A percentile compares a stretch with the other conserved stretches of the same genome.
phyloP scores from a whole-genome alignment of 1,140 invertebrate species.

The Bombus huntii region DNA sequence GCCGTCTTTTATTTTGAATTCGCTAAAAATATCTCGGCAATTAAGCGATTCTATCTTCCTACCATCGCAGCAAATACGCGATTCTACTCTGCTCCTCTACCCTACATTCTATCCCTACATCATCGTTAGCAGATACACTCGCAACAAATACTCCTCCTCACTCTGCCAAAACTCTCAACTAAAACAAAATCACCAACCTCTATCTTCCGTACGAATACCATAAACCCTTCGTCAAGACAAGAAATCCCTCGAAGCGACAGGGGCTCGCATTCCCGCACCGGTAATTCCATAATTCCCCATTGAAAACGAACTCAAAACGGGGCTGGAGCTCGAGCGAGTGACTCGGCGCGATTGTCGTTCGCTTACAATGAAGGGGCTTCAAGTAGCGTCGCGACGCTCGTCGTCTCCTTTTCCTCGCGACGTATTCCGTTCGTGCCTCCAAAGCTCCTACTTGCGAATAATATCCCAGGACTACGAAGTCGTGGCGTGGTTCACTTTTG shows the following conservation, averaged over 20 bases:
- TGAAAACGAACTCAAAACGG: slow-evolving; percentile 16
- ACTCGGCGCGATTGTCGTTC: slow-evolving; percentile 50
- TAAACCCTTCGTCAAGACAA: background rate
- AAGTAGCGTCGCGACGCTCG: slow-evolving; percentile 58
- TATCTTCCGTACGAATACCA: background rate
- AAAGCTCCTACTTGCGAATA: slow-evolving; percentile 48
- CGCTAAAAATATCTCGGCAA: background rate
- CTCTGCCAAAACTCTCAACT: background rate
- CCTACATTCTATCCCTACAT: background rate
- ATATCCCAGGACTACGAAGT: slow-evolving; percentile 49
- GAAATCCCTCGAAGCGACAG: background rate
- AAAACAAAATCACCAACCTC: background rate
- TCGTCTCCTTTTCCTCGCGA: slow-evolving; percentile 38
- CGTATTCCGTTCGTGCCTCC: slow-evolving; percentile 9
- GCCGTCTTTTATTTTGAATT: background rate
- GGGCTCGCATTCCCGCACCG: background rate
- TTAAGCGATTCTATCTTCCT: background rate
- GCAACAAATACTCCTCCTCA: background rate
- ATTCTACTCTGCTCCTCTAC: background rate
- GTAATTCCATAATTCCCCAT: slow-evolving; percentile 46
- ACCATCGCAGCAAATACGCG: background rate
- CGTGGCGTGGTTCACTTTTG: slow-evolving; percentile 52
- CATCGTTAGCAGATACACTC: background rate
- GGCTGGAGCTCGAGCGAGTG: slow-evolving; percentile 13
- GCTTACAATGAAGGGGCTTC: slow-evolving; percentile 48